Percentiles rank a stretch among this genome's conserved stretches.
Conservation (phyloP, 2,113 vertebrate species). For the Antennarius striatus region DNA sequence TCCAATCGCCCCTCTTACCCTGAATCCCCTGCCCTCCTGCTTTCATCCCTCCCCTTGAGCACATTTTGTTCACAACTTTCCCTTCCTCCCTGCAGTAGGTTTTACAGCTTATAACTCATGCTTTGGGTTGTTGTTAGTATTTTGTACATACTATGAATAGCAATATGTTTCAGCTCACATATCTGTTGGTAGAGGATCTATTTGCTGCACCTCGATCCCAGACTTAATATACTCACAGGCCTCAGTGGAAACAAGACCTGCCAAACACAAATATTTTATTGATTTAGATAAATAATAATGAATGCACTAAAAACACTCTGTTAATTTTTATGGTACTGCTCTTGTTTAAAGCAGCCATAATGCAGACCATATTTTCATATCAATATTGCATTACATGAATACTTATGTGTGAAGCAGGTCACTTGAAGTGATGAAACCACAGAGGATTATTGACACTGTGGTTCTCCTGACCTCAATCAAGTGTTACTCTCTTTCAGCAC, state of each 20-base stretch:
- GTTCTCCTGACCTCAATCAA: not conserved
- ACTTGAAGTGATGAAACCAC: not conserved
- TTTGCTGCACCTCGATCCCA: constrained; percentile 7
- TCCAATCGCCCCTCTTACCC: constrained; percentile 53
- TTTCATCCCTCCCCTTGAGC: constrained; percentile 64
- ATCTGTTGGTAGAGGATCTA: constrained; percentile 28
- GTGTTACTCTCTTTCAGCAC: not conserved
- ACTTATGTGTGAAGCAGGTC: not conserved
- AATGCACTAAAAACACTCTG: not conserved
- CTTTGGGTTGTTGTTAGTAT: constrained; percentile 56
- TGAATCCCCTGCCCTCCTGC: constrained; percentile 51
- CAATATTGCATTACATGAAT: constrained; percentile 5
- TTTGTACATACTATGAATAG: constrained; percentile 45
- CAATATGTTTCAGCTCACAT: constrained; percentile 25
- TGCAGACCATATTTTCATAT: constrained; percentile 6
- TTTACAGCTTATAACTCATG: constrained; percentile 41
- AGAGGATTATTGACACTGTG: not conserved
- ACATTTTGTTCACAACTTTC: constrained; percentile 62
- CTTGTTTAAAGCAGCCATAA: not conserved
- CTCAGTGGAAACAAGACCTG: not conserved
- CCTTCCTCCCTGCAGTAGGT: constrained; percentile 41
- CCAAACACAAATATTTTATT: constrained; percentile 10
- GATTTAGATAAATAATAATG: not conserved
- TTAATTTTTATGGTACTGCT: not conserved
- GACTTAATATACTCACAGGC: constrained; percentile 6